These are phyloP conservation scores for Patella ulyssiponensis DNA, from an alignment of 2,888 invertebrate species.

Conservation along the genomic window DNA sequence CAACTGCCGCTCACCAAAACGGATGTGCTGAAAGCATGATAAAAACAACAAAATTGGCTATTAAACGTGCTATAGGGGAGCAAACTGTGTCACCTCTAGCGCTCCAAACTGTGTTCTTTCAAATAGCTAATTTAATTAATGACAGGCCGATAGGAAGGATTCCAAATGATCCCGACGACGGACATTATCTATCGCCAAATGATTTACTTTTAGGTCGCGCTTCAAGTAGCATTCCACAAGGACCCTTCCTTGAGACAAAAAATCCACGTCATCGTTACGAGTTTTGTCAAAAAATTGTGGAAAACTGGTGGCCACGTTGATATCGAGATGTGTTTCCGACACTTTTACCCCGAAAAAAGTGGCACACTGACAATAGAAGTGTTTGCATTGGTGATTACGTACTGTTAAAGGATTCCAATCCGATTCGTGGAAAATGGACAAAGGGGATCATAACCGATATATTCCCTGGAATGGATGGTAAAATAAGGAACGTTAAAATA, in stretches of 20 bases:
- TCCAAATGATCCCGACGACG: not conserved
- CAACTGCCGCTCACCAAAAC: slow-evolving; percentile 1
- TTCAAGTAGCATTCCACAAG: not conserved
- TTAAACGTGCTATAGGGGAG: not conserved
- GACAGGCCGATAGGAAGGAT: no score
- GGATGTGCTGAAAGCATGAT: slow-evolving; percentile 8
- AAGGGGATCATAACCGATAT: not conserved
- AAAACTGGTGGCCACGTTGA: not conserved
- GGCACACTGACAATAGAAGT: not conserved
- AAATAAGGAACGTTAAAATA: not conserved
- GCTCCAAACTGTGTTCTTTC: not conserved
- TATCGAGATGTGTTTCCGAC: not conserved
- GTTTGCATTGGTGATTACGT: not conserved
- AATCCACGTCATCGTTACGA: not conserved
- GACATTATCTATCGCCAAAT: not conserved
- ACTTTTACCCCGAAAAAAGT: not conserved
- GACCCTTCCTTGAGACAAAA: not conserved
- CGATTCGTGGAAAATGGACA: not conserved
- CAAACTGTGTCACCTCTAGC: not conserved
- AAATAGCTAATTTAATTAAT: not conserved
- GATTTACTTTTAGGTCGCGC: not conserved
- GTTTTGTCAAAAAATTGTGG: not conserved
- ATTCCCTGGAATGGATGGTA: not conserved
- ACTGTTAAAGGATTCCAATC: not conserved
- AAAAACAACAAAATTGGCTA: not conserved